These are phyloP conservation scores for Channa maculata DNA, from an alignment of 2,113 vertebrate genomes.

Conservation along the genomic window DNA sequence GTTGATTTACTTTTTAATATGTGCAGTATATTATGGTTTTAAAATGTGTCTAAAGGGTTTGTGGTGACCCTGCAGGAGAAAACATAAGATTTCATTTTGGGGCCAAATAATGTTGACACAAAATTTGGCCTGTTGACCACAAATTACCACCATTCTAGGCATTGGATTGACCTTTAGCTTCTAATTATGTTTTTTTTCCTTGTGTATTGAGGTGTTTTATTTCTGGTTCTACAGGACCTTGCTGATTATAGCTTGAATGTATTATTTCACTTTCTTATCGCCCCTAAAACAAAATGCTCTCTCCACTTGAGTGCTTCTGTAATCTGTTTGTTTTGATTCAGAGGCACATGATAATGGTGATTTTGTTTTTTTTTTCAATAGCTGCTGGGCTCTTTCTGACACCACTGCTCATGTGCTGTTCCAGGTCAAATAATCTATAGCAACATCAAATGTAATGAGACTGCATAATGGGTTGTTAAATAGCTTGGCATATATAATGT, in stretches of 20 bases:
- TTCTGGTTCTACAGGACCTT: constrained; percentile 19
- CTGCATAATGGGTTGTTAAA: constrained; percentile 59
- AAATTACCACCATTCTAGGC: background rate
- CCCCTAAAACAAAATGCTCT: constrained; percentile 41
- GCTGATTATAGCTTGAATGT: constrained; percentile 37
- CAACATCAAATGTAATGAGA: constrained; percentile 55
- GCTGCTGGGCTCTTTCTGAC: constrained; percentile 22
- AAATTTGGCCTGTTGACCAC: background rate
- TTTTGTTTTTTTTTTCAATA: constrained; percentile 26
- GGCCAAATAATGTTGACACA: constrained; percentile 2
- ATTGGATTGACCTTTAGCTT: constrained; percentile 45
- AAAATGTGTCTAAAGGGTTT: background rate
- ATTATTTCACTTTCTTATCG: constrained; percentile 42
- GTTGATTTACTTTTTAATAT: background rate
- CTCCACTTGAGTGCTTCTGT: constrained; percentile 3
- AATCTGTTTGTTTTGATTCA: constrained; percentile 49
- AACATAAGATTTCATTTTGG: background rate
- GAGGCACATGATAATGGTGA: constrained; percentile 27
- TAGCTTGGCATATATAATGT: constrained; percentile 53
- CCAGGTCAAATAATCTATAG: constrained; percentile 42
- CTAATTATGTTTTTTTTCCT: constrained; percentile 30
- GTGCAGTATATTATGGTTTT: background rate
- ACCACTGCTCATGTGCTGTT: constrained; percentile 30
- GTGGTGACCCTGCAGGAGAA: background rate
- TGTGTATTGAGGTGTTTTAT: constrained; percentile 25